A percentile compares a stretch with the other conserved stretches of the same genome.
Conservation (phyloP, 1,140 invertebrate genomes). For the Anadara kagoshimensis region DNA sequence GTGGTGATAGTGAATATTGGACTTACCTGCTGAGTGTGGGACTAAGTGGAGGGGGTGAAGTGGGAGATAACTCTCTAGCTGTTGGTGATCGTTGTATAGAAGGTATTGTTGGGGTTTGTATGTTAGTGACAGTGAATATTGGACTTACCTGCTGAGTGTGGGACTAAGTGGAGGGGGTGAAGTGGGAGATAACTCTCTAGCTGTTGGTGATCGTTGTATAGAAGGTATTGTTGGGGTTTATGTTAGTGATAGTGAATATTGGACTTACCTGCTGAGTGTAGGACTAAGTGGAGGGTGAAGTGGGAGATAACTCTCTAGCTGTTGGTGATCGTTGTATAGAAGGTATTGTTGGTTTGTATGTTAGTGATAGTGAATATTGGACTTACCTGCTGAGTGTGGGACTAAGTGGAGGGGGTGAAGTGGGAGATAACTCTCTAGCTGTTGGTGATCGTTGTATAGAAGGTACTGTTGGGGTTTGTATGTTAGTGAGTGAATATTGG, state of each 20-base stretch:
- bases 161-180: constrained; percentile 48
- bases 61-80: constrained; percentile 32
- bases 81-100: constrained; percentile 35
- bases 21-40: constrained; percentile 60
- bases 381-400: constrained; percentile 60
- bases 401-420: constrained; percentile 44
- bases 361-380: too few relatives aligned
- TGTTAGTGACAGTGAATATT: too few relatives aligned
- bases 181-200: constrained; percentile 34
- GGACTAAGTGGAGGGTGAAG: constrained; percentile 49
- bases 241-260: too few relatives aligned
- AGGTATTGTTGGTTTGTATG: too few relatives aligned
- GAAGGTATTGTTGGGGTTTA: too few relatives aligned
- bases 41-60: constrained; percentile 44
- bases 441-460: constrained; percentile 35
- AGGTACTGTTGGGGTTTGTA: too few relatives aligned
- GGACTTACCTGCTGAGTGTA: constrained; percentile 57
- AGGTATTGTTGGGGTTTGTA: too few relatives aligned
- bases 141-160: constrained; percentile 57
- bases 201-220: constrained; percentile 36
- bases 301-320: constrained; percentile 32
- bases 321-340: constrained; percentile 35
- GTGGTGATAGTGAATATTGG: too few relatives aligned
- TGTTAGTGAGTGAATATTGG: too few relatives aligned
- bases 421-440: constrained; percentile 32